Base-by-base conservation (phyloP, 2,888 invertebrate species). In the Rhamnusium bicolor region DNA sequence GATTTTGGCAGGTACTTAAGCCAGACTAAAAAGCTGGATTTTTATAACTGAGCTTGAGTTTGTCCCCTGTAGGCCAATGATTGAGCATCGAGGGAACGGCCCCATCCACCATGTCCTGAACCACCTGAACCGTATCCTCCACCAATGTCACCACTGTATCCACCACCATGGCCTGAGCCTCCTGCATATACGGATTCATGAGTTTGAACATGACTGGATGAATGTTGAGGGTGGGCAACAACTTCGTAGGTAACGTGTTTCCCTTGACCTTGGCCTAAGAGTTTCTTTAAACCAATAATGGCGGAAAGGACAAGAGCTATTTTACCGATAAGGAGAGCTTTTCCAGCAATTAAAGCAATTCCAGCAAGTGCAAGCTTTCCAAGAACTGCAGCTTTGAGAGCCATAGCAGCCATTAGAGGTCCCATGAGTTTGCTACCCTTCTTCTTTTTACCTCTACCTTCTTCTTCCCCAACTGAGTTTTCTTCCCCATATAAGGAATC, bases 231-330 rank as follows among this genome's bases (percentile, higher is more conserved):
- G 87, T 96, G 96, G 0, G 95, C 92, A 0, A 96, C 95, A 40
- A 96, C 95, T 86, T 96, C 96, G 85, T 96, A 96, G 3, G 96
- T 96, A 77, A 96, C 96, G 85, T 95, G 95, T 85, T 95, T 96
- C 27, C 88, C 87, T 88, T 94, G 93, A 84, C 87, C 92, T 80
- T 95, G 88, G 65, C 93, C 93, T 79, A 96, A 88, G 63, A 96
- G 89, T 86, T 96, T 96, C 90, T 95, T 95, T 86, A 96, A 88
- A 2, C 95, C 95, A 83, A 96, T 95, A 72, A 96, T 93, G 65
- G 94, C 94, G 0, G 95, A 95, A 60, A 96, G 90, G 56, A 96
- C 94, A 77, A 96, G 90, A 27, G 96, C 96, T 84, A 96, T 92
- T 89, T 96, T 96, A 86, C 96, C 96, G 83, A 96, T 93, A 79